Evolutionary conservation across 2,113 vertebrate genomes (phyloP).

Genomic region (Corythoichthys intestinalis): DNA sequence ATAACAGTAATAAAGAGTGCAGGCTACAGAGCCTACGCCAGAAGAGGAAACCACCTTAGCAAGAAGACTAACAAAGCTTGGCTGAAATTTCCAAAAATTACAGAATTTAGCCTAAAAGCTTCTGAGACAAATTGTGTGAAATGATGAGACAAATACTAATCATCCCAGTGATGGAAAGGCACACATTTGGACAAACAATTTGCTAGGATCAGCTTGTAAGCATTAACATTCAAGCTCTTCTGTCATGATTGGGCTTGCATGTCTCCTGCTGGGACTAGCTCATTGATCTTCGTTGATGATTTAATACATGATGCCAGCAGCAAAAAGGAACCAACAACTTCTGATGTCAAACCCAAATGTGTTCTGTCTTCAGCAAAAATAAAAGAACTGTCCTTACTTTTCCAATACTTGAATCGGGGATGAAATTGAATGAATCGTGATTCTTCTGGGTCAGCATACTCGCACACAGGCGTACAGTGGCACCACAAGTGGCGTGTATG

Average conservation of each 20-base stretch:
- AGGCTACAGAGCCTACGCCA: background rate
- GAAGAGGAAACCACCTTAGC: background rate
- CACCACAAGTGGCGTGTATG: slow-evolving; percentile 16
- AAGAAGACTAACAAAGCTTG: background rate
- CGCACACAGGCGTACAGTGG: slow-evolving; percentile 10
- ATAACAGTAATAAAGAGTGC: background rate
- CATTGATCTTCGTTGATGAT: background rate
- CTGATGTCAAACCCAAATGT: background rate
- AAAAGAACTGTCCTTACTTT: background rate
- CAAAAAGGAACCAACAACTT: background rate
- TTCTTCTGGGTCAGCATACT: slow-evolving; percentile 45
- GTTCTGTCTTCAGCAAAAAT: background rate
- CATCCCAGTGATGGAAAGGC: background rate
- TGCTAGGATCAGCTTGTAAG: background rate
- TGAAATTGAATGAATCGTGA: background rate
- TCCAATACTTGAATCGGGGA: background rate
- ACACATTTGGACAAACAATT: background rate
- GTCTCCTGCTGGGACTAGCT: background rate
- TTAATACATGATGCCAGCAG: background rate
- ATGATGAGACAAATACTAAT: background rate
- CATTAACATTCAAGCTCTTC: background rate
- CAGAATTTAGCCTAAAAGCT: background rate
- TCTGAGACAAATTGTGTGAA: background rate
- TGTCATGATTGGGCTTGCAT: background rate
- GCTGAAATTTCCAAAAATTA: background rate